Conservation (phyloP, 2,797 vertebrate genomes). For the Malurus leucopterus region DNA sequence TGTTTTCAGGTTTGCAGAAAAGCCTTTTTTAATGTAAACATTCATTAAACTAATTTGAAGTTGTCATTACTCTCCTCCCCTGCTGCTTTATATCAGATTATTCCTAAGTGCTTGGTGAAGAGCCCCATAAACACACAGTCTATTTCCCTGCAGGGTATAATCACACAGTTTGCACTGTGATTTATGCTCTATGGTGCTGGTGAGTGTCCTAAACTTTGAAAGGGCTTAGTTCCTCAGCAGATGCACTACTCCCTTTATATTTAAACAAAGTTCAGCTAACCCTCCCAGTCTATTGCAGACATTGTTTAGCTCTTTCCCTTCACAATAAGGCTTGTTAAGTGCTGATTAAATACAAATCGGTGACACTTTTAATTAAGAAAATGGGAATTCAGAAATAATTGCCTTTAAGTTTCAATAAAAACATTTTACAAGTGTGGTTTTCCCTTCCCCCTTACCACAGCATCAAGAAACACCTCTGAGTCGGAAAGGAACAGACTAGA, state of each 20-base stretch:
- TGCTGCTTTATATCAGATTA: constrained; percentile 88
- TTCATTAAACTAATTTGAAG: constrained; percentile 89
- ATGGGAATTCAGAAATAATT: constrained; percentile 58
- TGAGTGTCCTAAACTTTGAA: constrained; percentile 78
- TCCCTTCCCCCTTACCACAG: background rate
- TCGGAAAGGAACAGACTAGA: background rate
- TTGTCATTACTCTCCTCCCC: constrained; percentile 84
- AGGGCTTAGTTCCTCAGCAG: constrained; percentile 65
- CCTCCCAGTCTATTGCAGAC: constrained; percentile 39
- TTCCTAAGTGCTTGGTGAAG: constrained; percentile 84
- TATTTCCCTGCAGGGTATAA: constrained; percentile 86
- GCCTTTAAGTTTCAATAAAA: constrained; percentile 49
- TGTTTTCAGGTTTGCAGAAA: constrained; percentile 78
- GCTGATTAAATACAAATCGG: constrained; percentile 47
- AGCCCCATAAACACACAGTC: constrained; percentile 83
- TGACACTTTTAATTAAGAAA: constrained; percentile 61
- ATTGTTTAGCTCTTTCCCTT: constrained; percentile 58
- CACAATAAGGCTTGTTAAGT: constrained; percentile 62
- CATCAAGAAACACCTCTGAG: background rate
- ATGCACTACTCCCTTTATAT: constrained; percentile 60
- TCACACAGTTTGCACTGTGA: constrained; percentile 82
- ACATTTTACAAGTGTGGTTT: background rate
- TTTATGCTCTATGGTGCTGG: constrained; percentile 74
- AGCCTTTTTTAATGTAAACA: constrained; percentile 82
- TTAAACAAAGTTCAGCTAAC: constrained; percentile 64